Conservation (phyloP, 1,140 invertebrate species). For the Sesamia nonagrioides region DNA sequence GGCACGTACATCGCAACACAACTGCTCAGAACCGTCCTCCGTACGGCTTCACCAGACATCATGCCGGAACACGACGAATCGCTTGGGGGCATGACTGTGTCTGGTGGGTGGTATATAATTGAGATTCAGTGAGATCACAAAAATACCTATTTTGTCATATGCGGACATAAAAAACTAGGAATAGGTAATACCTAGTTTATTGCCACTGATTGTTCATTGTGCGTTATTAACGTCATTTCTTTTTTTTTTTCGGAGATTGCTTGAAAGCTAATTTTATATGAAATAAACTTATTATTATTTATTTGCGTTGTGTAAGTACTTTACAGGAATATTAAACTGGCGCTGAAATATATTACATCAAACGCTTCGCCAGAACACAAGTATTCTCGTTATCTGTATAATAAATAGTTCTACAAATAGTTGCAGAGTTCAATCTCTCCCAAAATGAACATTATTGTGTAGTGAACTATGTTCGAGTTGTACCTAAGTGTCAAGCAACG, state of each 20-base stretch:
- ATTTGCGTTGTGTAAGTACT: conserved; percentile 17
- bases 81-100: no score
- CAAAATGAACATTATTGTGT: conserved; percentile 36
- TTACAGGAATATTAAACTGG: background rate
- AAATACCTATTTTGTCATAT: background rate
- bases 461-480: conserved; percentile 34
- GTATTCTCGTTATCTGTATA: background rate
- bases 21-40: no score
- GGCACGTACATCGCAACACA: no score
- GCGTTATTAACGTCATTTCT: conserved; percentile 18
- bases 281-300: no score
- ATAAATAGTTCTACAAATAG: background rate
- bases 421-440: background rate
- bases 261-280: no score
- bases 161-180: background rate
- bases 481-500: conserved; percentile 62
- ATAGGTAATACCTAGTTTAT: background rate
- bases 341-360: conserved; percentile 3
- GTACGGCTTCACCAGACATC: no score
- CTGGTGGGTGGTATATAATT: background rate
- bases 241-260: no score
- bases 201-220: conserved; percentile 27
- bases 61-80: no score
- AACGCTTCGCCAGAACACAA: background rate
- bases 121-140: background rate